Percentiles rank a stretch among this genome's conserved stretches.
These are phyloP conservation scores for Eublepharis macularius DNA, from an alignment of 2,113 vertebrate species.

Conservation along the genomic window DNA sequence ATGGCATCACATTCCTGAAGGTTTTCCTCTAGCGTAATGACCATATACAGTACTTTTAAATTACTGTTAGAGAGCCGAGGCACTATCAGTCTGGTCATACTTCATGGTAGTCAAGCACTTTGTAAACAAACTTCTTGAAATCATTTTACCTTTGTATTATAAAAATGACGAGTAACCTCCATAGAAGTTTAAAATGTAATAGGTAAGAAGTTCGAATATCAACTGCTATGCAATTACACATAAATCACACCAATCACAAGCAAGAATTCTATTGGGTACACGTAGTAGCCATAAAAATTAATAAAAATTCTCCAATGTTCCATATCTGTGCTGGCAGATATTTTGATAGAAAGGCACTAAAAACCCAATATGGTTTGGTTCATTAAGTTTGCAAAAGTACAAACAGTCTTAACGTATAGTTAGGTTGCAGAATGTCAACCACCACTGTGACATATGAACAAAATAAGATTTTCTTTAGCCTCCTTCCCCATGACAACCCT, in stretches of 20 bases:
- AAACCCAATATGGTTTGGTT: constrained; percentile 85
- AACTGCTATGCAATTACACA: constrained; percentile 59
- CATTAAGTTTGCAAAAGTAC: constrained; percentile 82
- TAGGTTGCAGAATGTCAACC: constrained; percentile 71
- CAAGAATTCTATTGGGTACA: constrained; percentile 63
- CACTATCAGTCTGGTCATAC: constrained; percentile 9
- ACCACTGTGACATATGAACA: constrained; percentile 72
- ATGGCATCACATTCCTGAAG: constrained; percentile 28
- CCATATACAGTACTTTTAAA: constrained; percentile 9
- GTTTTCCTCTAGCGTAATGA: constrained; percentile 1
- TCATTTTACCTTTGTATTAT: constrained; percentile 46
- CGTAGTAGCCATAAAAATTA: constrained; percentile 61
- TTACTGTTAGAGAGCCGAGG: constrained; percentile 14
- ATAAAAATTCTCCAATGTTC: constrained; percentile 62
- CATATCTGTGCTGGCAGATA: constrained; percentile 75
- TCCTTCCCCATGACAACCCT: constrained; percentile 62
- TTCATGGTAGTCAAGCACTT: constrained; percentile 47
- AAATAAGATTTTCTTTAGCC: constrained; percentile 62
- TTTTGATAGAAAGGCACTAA: constrained; percentile 85
- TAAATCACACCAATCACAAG: constrained; percentile 36
- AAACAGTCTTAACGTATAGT: constrained; percentile 79
- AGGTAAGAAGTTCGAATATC: constrained; percentile 50
- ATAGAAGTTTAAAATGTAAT: constrained; percentile 55
- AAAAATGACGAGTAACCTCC: constrained; percentile 49
- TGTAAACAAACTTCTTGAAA: constrained; percentile 51